These are phyloP conservation scores for Xylophagus ater DNA, from an alignment of 2,888 invertebrate genomes.

Conservation along the genomic window DNA sequence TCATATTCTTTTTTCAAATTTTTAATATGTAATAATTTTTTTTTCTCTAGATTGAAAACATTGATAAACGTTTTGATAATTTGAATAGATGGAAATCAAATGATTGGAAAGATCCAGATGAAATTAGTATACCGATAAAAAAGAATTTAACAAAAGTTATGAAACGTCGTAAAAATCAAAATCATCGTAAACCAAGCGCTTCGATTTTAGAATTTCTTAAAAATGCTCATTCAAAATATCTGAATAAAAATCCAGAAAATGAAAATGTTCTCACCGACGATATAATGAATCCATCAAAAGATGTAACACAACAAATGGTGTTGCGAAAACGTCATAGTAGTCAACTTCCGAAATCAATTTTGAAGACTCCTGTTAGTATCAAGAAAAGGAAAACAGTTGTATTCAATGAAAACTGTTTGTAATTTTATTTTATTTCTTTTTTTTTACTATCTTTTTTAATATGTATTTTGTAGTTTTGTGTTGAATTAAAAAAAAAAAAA, in stretches of 20 bases:
- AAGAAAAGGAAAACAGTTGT: constrained; percentile 23
- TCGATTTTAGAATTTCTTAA: too few species aligned
- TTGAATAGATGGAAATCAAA: too few species aligned
- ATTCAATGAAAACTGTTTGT: constrained; percentile 31
- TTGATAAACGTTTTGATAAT: constrained; percentile 34
- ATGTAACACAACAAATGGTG: too few species aligned
- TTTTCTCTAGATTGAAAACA: constrained; percentile 27
- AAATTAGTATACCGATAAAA: too few species aligned
- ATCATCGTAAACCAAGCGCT: constrained; percentile 28
- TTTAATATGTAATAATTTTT: background rate
- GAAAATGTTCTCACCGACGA: constrained; percentile 9
- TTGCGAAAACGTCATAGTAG: too few species aligned
- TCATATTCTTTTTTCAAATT: background rate
- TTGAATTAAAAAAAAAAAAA: too few species aligned
- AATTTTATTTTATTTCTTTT: too few species aligned
- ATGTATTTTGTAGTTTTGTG: too few species aligned
- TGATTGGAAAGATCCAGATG: too few species aligned
- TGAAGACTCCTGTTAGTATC: constrained; percentile 31
- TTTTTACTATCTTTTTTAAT: too few species aligned
- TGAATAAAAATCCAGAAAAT: constrained; percentile 1
- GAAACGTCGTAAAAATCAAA: constrained; percentile 26
- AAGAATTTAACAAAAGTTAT: too few species aligned
- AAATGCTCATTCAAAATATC: constrained; percentile 26
- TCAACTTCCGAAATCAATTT: too few species aligned
- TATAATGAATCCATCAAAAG: constrained; percentile 14